Evolutionary conservation across 2,113 vertebrate species (phyloP).

Genomic region (Conger conger): DNA sequence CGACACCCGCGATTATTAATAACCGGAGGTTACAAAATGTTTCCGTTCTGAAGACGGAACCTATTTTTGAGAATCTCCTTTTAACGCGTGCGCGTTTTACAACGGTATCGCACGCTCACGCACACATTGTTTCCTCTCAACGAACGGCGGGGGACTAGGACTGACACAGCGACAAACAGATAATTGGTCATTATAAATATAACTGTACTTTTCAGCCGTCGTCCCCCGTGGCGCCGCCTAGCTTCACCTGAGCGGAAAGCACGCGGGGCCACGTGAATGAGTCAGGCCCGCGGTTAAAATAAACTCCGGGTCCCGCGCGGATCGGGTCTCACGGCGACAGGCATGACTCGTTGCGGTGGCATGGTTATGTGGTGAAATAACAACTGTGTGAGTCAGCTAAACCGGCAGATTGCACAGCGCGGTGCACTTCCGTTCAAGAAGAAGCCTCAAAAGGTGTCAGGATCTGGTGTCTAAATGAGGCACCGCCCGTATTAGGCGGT

Average conservation of each 20-base stretch:
- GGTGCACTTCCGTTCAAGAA: background rate
- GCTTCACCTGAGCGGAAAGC: background rate
- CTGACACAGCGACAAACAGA: background rate
- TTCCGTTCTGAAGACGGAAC: background rate
- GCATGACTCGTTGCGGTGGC: background rate
- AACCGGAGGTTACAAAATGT: background rate
- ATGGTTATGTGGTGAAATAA: background rate
- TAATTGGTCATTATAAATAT: background rate
- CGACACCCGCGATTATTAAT: background rate
- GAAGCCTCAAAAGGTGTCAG: background rate
- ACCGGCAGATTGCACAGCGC: background rate
- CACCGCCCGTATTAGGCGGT: no score
- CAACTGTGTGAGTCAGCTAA: background rate
- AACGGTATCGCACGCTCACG: background rate
- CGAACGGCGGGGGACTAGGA: background rate
- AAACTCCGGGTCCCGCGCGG: background rate
- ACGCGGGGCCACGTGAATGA: background rate
- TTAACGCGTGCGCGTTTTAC: no score
- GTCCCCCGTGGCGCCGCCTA: background rate
- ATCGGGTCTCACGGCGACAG: background rate
- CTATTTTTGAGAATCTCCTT: no score
- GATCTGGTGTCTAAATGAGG: background rate
- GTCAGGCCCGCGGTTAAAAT: background rate
- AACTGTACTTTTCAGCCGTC: background rate
- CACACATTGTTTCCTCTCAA: background rate